These are phyloP conservation scores for Aphidius ervi DNA, from an alignment of 1,140 invertebrate species.

Conservation along the genomic window DNA sequence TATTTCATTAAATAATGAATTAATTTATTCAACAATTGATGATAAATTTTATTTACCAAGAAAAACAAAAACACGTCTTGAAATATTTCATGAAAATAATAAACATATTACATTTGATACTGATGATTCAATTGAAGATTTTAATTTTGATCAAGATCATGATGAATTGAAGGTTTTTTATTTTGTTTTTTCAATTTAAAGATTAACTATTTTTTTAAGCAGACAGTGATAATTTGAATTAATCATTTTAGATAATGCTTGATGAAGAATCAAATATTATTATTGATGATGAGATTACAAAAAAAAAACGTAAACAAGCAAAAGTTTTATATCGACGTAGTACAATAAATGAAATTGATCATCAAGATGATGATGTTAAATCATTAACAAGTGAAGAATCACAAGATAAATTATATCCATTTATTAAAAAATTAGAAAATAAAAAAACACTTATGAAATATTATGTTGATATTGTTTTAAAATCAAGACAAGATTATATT, in stretches of 20 bases:
- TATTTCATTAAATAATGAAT: conserved; percentile 4
- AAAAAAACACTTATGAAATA: conserved; percentile 29
- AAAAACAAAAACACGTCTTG: conserved; percentile 5
- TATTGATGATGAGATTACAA: conserved; percentile 29
- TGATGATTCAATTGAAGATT: conserved; percentile 3
- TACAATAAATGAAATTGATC: conserved; percentile 4
- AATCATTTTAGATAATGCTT: conserved; percentile 29
- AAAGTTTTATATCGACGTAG: conserved; percentile 22
- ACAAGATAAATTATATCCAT: conserved; percentile 4
- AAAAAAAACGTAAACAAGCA: conserved; percentile 22
- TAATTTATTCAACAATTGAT: background rate
- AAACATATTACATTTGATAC: conserved; percentile 23
- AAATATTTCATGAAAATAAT: conserved; percentile 15
- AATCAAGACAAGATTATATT: conserved; percentile 33
- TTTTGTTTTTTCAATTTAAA: too few species aligned
- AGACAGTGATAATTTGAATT: background rate
- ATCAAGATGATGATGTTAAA: conserved; percentile 4
- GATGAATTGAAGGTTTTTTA: conserved; percentile 21
- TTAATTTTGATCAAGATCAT: background rate
- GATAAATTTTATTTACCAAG: conserved; percentile 23
- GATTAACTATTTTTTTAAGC: background rate
- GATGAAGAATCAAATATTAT: conserved; percentile 35
- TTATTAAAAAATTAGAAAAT: conserved; percentile 2
- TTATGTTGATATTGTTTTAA: conserved; percentile 30
- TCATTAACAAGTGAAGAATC: conserved; percentile 30